Evolutionary conservation across 2,113 vertebrate species (phyloP).

Genomic region (Psittacus erithacus): DNA sequence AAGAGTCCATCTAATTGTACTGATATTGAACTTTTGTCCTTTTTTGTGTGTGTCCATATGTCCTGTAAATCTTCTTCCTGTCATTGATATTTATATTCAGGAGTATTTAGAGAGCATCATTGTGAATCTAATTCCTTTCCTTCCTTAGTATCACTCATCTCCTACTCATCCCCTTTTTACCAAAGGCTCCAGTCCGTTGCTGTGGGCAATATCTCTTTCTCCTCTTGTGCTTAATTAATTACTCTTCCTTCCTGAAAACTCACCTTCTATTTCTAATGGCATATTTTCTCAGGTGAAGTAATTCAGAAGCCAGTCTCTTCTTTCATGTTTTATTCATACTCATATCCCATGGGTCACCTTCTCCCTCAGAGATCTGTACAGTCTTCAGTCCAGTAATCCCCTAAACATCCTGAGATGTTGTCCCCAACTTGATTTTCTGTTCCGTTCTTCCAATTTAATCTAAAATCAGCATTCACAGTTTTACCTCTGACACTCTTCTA

Average conservation of each 20-base stretch:
- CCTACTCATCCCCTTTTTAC: background rate
- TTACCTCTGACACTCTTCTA: background rate
- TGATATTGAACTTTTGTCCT: background rate
- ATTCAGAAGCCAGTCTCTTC: background rate
- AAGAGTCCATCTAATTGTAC: background rate
- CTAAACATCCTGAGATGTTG: background rate
- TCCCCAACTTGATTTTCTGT: background rate
- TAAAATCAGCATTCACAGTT: background rate
- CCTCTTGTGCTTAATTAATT: background rate
- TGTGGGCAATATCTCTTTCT: background rate
- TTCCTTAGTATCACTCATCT: background rate
- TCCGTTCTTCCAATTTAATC: background rate
- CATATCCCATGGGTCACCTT: background rate
- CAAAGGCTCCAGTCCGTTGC: background rate
- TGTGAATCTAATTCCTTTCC: background rate
- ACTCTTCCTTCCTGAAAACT: background rate
- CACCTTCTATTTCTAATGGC: background rate
- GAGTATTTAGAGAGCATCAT: background rate
- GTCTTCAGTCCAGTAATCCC: background rate
- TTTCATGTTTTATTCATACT: background rate
- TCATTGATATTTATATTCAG: background rate
- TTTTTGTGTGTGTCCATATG: background rate
- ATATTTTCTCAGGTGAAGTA: background rate
- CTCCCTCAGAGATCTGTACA: background rate
- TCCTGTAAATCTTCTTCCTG: background rate